Percentiles rank a stretch among this genome's conserved stretches.
phyloP scores from a whole-genome alignment of 2,113 vertebrate genomes.

The Myotis lucifugus region DNA sequence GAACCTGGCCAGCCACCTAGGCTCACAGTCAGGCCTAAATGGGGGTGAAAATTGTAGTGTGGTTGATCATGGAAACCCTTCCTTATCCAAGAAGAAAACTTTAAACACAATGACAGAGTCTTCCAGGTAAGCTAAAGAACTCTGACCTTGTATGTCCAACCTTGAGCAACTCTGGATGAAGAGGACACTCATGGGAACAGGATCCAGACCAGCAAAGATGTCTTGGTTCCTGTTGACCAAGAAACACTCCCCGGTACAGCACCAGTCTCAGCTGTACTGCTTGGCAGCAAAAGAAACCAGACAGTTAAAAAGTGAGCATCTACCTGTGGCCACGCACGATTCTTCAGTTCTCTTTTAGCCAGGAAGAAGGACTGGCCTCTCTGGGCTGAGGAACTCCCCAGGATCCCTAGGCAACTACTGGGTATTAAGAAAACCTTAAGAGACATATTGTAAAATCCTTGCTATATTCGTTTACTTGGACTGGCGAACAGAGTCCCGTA shows the following conservation, averaged over 20 bases:
- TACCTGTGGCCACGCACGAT: background rate
- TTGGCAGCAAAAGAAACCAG: background rate
- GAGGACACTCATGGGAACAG: background rate
- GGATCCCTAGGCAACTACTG: background rate
- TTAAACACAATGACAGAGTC: background rate
- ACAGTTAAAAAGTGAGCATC: background rate
- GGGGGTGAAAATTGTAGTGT: background rate
- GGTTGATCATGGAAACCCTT: background rate
- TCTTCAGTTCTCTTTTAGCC: background rate
- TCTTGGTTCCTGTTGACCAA: background rate
- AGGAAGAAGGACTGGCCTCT: background rate
- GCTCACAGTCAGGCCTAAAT: background rate
- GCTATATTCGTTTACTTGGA: background rate
- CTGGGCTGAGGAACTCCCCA: background rate
- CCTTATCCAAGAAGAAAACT: background rate
- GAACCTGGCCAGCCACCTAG: background rate
- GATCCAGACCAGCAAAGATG: background rate
- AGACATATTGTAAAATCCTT: background rate
- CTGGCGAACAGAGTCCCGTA: background rate
- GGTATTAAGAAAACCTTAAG: background rate
- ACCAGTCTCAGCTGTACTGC: fast-evolving
- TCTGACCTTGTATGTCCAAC: no score
- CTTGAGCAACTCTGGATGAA: background rate
- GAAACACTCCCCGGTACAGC: background rate
- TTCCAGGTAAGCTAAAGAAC: background rate